phyloP scores from a whole-genome alignment of 2,113 vertebrate genomes.

The Cettia cetti region DNA sequence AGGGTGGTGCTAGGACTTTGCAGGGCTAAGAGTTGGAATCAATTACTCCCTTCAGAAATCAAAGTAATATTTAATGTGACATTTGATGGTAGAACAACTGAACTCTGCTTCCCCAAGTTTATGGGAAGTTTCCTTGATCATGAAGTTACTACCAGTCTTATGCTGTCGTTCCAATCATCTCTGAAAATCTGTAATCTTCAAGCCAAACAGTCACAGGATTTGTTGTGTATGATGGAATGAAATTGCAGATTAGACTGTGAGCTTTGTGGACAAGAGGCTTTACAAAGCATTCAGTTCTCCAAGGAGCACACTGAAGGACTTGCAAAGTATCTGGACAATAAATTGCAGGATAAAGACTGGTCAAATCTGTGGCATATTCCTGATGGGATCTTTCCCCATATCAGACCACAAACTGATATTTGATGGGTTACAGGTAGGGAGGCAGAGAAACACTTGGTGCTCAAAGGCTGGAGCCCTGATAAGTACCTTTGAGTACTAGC shows the following conservation, averaged over 20 bases:
- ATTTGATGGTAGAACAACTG: background rate
- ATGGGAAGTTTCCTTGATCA: background rate
- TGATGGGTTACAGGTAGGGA: background rate
- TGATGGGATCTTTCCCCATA: background rate
- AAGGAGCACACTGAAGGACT: background rate
- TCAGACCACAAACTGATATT: background rate
- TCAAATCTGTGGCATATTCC: background rate
- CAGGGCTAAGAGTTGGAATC: background rate
- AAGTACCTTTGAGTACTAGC: background rate
- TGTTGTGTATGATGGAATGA: background rate
- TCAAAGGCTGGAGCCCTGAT: background rate
- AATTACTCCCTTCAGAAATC: background rate
- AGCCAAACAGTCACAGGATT: background rate
- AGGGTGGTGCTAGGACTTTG: background rate
- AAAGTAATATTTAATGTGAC: conserved; percentile 22
- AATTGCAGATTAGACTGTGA: background rate
- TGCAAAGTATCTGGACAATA: background rate
- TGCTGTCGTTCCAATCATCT: background rate
- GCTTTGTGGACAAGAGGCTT: background rate
- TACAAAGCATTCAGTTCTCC: background rate
- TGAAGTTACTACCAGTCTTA: background rate
- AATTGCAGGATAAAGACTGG: background rate
- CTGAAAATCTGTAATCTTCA: background rate
- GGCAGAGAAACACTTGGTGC: background rate
- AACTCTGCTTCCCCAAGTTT: background rate